Conservation (phyloP, 2,888 invertebrate species). For the Drosophila paucipuncta region DNA sequence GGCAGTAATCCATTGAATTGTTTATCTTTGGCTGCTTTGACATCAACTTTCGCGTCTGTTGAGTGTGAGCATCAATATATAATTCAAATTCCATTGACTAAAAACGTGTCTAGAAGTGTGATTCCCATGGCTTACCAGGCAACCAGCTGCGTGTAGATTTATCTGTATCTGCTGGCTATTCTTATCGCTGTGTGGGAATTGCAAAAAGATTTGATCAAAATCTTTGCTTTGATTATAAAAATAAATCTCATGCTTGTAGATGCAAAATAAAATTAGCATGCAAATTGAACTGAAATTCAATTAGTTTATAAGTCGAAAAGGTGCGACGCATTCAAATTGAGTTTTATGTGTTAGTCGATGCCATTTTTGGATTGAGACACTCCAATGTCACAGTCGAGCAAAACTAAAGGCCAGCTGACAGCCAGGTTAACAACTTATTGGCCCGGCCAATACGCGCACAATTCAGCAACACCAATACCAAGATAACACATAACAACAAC, state of each 20-base stretch:
- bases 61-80: constrained; percentile 17
- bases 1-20: constrained; percentile 12
- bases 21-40: constrained; percentile 9
- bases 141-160: neutral
- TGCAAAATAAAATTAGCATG: constrained; percentile 38
- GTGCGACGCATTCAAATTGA: constrained; percentile 45
- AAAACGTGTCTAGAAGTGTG: constrained; percentile 1
- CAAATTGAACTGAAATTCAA: constrained; percentile 31
- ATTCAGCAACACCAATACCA: neutral
- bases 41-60: constrained; percentile 27
- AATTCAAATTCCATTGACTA: neutral
- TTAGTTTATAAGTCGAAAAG: constrained; percentile 19
- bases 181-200: constrained; percentile 29
- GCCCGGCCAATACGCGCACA: constrained; percentile 52
- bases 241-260: constrained; percentile 14
- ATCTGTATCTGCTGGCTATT: constrained; percentile 18
- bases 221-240: neutral
- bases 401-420: constrained; percentile 52
- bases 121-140: constrained; percentile 32
- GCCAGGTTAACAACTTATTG: constrained; percentile 71
- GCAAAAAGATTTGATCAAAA: constrained; percentile 7
- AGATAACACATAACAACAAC: constrained; percentile 2
- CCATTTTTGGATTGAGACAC: constrained; percentile 44
- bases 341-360: constrained; percentile 35
- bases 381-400: constrained; percentile 49